These are phyloP conservation scores for Galeopterus variegatus DNA, from an alignment of 2,113 vertebrate species.

Conservation along the genomic window DNA sequence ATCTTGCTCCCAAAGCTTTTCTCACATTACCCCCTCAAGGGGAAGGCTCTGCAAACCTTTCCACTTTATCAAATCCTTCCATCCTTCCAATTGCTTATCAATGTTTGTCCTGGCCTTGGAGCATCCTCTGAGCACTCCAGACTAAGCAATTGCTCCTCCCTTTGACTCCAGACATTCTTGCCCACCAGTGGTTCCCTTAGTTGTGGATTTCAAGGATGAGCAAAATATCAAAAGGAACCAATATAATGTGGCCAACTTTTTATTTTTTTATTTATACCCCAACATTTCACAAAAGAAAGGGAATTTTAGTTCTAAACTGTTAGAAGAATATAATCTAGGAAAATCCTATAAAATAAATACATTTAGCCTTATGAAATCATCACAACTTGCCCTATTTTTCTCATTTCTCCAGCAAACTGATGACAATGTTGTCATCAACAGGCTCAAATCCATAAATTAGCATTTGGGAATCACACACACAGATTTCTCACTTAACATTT, in stretches of 20 bases:
- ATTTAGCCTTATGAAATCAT: slow-evolving; percentile 59
- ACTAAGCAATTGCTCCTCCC: background rate
- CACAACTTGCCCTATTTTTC: slow-evolving; percentile 28
- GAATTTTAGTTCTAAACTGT: slow-evolving; percentile 31
- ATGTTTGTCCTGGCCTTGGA: background rate
- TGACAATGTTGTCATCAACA: slow-evolving; percentile 56
- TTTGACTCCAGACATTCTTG: background rate
- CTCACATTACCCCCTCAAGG: background rate
- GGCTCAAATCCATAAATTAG: slow-evolving; percentile 57
- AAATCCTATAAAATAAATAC: slow-evolving; percentile 53
- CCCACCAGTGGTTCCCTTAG: background rate
- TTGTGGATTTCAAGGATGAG: background rate
- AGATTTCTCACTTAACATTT: slow-evolving; percentile 48
- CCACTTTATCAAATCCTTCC: background rate
- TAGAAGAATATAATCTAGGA: slow-evolving; percentile 9
- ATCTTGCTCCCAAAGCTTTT: background rate
- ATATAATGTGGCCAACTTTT: background rate
- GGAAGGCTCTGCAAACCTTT: background rate
- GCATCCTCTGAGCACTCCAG: background rate
- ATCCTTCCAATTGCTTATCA: background rate
- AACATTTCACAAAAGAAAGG: slow-evolving; percentile 31
- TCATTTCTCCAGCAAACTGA: slow-evolving; percentile 56
- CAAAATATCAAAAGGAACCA: slow-evolving; percentile 31
- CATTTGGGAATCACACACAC: slow-evolving; percentile 15
- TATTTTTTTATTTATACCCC: slow-evolving; percentile 33